Evolutionary conservation across 2,797 vertebrate species (phyloP).

Genomic region (Dendrocincla tyrannina): DNA sequence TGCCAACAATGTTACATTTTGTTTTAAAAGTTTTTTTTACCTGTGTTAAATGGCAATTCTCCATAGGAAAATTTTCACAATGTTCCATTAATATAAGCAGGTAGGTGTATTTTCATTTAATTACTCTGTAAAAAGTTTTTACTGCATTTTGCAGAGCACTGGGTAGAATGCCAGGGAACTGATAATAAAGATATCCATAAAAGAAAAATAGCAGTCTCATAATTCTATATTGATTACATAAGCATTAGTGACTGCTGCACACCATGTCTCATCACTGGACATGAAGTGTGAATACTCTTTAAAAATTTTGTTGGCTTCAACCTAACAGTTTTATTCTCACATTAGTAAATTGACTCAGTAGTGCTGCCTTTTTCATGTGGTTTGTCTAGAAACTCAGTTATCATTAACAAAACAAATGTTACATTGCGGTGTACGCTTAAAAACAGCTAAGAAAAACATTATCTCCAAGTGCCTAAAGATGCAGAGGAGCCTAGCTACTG

Average conservation of each 20-base stretch:
- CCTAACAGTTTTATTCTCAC: constrained; percentile 19
- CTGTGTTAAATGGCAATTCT: not conserved
- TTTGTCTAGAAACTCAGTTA: not conserved
- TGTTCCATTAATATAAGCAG: not conserved
- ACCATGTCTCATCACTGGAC: not conserved
- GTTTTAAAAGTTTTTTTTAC: not conserved
- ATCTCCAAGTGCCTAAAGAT: not conserved
- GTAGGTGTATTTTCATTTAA: not conserved
- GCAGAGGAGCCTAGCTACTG: not conserved
- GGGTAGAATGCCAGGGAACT: not conserved
- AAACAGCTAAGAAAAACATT: not conserved
- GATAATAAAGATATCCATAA: not conserved
- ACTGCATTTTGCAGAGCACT: not conserved
- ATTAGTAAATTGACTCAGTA: not conserved
- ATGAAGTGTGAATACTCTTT: constrained; percentile 10
- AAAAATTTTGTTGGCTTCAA: constrained; percentile 14
- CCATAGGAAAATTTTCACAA: not conserved
- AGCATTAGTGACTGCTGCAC: not conserved
- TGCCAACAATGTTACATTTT: not conserved
- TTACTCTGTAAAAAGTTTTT: not conserved
- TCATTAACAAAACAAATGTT: constrained; percentile 16
- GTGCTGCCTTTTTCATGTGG: not conserved
- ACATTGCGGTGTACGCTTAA: not conserved
- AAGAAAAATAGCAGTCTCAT: constrained; percentile 24
- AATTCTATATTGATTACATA: constrained; percentile 30